These are phyloP conservation scores for Atrina japonica DNA, from an alignment of 2,888 invertebrate genomes.

Conservation along the genomic window DNA sequence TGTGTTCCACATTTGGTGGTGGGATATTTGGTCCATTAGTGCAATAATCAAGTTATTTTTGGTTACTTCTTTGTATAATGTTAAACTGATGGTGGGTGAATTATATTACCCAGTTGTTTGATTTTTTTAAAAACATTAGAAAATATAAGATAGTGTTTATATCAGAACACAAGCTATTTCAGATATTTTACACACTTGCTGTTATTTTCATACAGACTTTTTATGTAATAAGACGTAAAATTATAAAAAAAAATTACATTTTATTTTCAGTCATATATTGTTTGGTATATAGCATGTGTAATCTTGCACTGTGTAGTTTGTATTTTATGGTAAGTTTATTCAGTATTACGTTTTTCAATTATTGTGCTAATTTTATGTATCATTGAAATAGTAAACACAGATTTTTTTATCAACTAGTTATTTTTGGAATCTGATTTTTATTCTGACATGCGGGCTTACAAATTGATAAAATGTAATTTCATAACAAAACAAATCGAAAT, in stretches of 20 bases:
- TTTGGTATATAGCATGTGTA: background rate
- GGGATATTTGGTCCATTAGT: too few species aligned
- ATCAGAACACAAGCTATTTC: background rate
- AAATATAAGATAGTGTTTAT: too few species aligned
- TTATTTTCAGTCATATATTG: background rate
- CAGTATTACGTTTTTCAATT: constrained; percentile 12
- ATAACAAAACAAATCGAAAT: too few species aligned
- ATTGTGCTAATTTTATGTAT: too few species aligned
- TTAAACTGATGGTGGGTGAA: background rate
- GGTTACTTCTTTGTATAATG: too few species aligned
- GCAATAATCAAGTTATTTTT: too few species aligned
- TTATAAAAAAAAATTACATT: constrained; percentile 20
- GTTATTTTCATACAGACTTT: constrained; percentile 42
- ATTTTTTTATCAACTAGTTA: too few species aligned
- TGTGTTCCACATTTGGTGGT: too few species aligned
- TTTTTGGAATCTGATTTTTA: too few species aligned
- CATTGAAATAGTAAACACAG: too few species aligned
- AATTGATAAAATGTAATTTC: too few species aligned
- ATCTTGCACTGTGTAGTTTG: background rate
- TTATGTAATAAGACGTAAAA: constrained; percentile 13
- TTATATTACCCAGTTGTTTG: constrained; percentile 4
- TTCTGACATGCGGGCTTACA: too few species aligned
- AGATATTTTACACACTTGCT: constrained; percentile 34
- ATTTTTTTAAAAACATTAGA: background rate
- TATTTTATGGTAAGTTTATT: constrained; percentile 1